A percentile compares a stretch with the other conserved stretches of the same genome.
phyloP scores from a whole-genome alignment of 2,797 vertebrate species.

The Pitangus sulphuratus region DNA sequence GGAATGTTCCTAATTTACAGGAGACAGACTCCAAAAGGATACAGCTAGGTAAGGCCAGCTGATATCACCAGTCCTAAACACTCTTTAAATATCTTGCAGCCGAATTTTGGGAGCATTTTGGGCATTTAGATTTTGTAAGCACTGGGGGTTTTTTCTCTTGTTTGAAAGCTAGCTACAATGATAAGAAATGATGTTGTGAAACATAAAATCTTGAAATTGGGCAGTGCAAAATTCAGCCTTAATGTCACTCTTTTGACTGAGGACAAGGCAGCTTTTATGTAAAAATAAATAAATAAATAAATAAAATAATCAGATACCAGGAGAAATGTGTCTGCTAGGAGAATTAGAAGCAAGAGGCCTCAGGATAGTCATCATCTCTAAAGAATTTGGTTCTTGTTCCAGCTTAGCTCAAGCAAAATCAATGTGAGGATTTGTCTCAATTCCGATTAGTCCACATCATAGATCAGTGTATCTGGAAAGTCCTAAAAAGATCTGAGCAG shows the following conservation, averaged over 20 bases:
- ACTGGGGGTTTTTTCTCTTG: background rate
- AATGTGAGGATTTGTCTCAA: background rate
- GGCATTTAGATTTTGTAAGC: background rate
- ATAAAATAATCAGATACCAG: background rate
- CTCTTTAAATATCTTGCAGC: background rate
- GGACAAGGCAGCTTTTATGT: background rate
- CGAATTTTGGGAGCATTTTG: background rate
- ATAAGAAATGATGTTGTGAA: background rate
- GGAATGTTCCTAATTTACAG: background rate
- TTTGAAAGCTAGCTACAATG: background rate
- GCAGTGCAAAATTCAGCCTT: background rate
- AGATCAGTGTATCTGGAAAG: background rate
- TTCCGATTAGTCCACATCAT: background rate
- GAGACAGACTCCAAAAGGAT: background rate
- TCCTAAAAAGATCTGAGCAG: background rate
- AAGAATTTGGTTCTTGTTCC: background rate
- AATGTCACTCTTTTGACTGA: background rate
- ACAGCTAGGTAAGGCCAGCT: background rate
- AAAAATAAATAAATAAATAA: background rate
- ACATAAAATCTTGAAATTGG: background rate
- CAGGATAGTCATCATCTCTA: background rate
- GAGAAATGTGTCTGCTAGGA: background rate
- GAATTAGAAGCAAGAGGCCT: background rate
- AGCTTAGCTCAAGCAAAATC: background rate
- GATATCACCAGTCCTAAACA: background rate